phyloP scores from a whole-genome alignment of 2,888 invertebrate genomes.

The Agrotis ipsilon region DNA sequence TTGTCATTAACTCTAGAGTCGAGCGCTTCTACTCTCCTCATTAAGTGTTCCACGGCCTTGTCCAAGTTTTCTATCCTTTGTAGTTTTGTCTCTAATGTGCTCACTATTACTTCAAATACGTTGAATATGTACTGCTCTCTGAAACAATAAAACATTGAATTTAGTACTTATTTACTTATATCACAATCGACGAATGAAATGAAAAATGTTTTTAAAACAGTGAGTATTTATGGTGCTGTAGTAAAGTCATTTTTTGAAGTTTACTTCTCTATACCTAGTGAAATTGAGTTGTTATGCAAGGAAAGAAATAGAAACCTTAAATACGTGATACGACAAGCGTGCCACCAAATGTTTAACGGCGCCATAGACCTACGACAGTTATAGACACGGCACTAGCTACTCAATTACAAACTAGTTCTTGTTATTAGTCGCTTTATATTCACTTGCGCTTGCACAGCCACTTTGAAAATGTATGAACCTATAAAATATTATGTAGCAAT shows the following conservation, averaged over 20 bases:
- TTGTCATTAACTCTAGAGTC: conserved; percentile 96
- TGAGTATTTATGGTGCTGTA: background rate
- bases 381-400: conserved; percentile 32
- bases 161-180: conserved; percentile 2
- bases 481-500: conserved; percentile 48
- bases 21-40: conserved; percentile 95
- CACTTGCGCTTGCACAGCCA: conserved; percentile 19
- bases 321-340: conserved; percentile 70
- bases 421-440: conserved; percentile 33
- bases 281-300: conserved; percentile 74
- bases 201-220: too few species aligned
- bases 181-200: background rate
- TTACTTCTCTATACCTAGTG: conserved; percentile 47
- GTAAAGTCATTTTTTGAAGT: background rate
- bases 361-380: conserved; percentile 46
- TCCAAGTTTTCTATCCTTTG: conserved; percentile 97
- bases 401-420: conserved; percentile 26
- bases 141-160: conserved; percentile 84
- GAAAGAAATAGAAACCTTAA: conserved; percentile 76
- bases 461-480: conserved; percentile 36
- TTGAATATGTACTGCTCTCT: conserved; percentile 97
- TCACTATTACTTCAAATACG: conserved; percentile 97
- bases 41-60: conserved; percentile 96
- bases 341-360: conserved; percentile 59
- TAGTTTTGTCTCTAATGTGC: conserved; percentile 96